These are phyloP conservation scores for Cinclus cinclus DNA, from an alignment of 2,113 vertebrate genomes.

Conservation along the genomic window DNA sequence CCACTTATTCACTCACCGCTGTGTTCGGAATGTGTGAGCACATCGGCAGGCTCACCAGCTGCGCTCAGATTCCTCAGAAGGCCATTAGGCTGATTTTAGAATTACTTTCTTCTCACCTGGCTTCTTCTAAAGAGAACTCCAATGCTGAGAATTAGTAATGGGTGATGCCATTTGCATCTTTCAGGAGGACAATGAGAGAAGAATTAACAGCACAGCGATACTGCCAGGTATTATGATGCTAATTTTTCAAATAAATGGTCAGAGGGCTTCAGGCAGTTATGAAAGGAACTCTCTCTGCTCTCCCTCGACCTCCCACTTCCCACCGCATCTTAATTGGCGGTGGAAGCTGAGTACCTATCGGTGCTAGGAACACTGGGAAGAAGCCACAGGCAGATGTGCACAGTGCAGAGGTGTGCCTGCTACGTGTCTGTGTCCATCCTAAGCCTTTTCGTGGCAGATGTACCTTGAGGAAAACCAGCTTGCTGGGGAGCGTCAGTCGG, in stretches of 20 bases:
- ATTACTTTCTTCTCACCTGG: not conserved
- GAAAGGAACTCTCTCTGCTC: not conserved
- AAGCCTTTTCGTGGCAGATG: not conserved
- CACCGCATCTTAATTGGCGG: not conserved
- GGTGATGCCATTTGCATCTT: not conserved
- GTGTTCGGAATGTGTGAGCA: not conserved
- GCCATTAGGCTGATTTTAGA: not conserved
- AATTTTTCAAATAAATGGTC: conserved; percentile 39
- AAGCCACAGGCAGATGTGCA: not conserved
- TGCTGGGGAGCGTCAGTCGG: not conserved
- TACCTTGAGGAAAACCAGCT: not conserved
- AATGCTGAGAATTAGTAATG: not conserved
- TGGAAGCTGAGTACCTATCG: not conserved
- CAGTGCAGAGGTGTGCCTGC: not conserved
- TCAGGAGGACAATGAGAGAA: not conserved
- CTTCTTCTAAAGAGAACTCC: not conserved
- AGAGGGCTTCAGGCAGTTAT: not conserved
- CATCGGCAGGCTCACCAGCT: not conserved
- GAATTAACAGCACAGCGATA: not conserved
- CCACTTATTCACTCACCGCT: not conserved
- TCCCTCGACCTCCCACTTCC: not conserved
- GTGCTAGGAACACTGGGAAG: not conserved
- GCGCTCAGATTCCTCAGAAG: not conserved
- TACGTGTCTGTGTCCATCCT: fast-evolving
- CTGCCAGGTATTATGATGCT: not conserved